These are phyloP conservation scores for Pao palembangensis DNA, from an alignment of 2,113 vertebrate genomes.

Conservation along the genomic window DNA sequence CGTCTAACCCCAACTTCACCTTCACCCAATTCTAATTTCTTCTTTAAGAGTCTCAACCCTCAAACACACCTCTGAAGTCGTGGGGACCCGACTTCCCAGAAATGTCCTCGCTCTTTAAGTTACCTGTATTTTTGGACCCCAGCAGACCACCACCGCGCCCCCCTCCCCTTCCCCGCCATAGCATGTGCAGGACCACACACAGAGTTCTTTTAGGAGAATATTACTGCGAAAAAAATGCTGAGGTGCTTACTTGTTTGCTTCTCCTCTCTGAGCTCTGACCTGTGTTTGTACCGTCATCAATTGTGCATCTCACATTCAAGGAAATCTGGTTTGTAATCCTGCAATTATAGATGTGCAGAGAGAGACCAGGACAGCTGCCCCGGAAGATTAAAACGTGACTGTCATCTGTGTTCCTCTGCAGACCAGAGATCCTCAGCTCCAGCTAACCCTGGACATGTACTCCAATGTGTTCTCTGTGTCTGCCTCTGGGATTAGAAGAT, in stretches of 20 bases:
- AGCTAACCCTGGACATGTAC: slow-evolving; percentile 84
- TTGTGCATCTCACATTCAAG: neutral
- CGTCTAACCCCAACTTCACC: no score
- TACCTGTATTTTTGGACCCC: no score
- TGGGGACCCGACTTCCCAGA: no score
- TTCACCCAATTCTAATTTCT: no score
- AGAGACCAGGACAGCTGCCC: no score
- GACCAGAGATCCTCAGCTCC: slow-evolving; percentile 89
- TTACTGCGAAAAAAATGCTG: slow-evolving; percentile 24
- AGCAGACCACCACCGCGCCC: no score
- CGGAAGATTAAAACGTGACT: no score
- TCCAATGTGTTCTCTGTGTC: slow-evolving; percentile 83
- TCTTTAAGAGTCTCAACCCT: neutral
- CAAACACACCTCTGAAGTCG: neutral
- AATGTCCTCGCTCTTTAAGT: no score
- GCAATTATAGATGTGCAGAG: neutral
- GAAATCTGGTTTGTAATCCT: neutral
- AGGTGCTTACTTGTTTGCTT: slow-evolving; percentile 27
- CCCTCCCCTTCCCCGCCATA: neutral
- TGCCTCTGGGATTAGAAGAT: slow-evolving; percentile 83
- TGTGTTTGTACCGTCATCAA: neutral
- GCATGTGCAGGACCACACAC: neutral
- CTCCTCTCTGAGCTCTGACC: slow-evolving; percentile 1
- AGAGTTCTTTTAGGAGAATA: slow-evolving; percentile 7
- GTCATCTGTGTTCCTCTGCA: slow-evolving; percentile 53